These are phyloP conservation scores for Epirrhoe alternata DNA, from an alignment of 2,888 invertebrate species.

Conservation along the genomic window DNA sequence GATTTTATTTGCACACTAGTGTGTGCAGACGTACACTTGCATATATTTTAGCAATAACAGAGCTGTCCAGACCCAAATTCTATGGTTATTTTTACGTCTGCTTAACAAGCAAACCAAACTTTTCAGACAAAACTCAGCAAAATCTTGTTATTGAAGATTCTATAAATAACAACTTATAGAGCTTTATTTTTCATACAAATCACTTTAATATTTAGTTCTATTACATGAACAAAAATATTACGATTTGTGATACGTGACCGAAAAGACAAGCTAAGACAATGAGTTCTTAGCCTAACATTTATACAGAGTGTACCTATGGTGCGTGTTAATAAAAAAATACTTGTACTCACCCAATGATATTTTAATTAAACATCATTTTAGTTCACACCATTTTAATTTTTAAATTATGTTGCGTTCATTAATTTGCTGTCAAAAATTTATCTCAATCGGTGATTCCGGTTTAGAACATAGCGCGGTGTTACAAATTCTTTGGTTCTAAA, in stretches of 20 bases:
- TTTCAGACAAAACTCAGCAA: background rate
- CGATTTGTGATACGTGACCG: conserved; percentile 18
- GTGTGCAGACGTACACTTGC: too few relatives aligned
- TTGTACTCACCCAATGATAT: too few relatives aligned
- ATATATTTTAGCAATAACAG: background rate
- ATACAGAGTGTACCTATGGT: too few relatives aligned
- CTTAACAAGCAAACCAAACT: background rate
- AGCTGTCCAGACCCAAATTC: background rate
- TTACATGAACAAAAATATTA: conserved; percentile 5
- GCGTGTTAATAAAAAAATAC: too few relatives aligned
- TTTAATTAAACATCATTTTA: too few relatives aligned
- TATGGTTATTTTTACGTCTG: background rate
- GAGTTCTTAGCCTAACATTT: conserved; percentile 14
- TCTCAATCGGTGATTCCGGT: too few relatives aligned
- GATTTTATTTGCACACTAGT: too few relatives aligned
- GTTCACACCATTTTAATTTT: too few relatives aligned
- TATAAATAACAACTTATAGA: background rate
- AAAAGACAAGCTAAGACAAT: conserved; percentile 6
- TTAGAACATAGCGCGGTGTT: too few relatives aligned
- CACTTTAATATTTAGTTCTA: background rate
- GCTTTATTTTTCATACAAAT: background rate
- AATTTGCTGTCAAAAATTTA: too few relatives aligned
- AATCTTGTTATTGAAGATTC: background rate
- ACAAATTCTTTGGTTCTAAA: too few relatives aligned
- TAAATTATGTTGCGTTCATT: too few relatives aligned